Evolutionary conservation across 2,888 invertebrate species (phyloP).

Genomic region (Eupithecia inturbata): DNA sequence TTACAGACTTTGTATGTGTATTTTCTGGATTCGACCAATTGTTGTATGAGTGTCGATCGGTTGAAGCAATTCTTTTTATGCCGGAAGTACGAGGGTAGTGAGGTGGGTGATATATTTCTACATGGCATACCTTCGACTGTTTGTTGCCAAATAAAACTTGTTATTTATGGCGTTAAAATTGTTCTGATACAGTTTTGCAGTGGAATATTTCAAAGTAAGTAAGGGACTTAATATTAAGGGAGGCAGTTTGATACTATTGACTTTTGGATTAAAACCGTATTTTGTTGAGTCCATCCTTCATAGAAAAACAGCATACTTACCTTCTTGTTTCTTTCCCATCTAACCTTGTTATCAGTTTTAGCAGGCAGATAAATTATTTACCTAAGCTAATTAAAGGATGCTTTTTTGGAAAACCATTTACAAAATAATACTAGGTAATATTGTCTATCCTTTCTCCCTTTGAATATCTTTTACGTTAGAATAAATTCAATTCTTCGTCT

Average conservation of each 20-base stretch:
- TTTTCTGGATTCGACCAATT: conserved; percentile 71
- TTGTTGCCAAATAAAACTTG: conserved; percentile 37
- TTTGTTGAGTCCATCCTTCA: not conserved
- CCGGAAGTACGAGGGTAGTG: conserved; percentile 67
- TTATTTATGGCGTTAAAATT: conserved; percentile 39
- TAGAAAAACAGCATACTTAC: not conserved
- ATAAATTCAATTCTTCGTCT: not conserved
- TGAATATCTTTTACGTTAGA: not conserved
- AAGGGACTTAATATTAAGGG: not conserved
- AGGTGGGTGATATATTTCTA: conserved; percentile 57
- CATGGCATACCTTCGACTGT: conserved; percentile 24
- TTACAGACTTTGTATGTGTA: conserved; percentile 72
- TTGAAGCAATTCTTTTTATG: conserved; percentile 77
- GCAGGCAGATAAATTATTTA: conserved; percentile 7
- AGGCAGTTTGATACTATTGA: not conserved
- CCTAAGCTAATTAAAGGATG: not conserved
- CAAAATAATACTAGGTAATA: not conserved
- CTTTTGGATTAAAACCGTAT: not conserved
- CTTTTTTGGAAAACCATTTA: not conserved
- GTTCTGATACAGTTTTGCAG: conserved; percentile 26
- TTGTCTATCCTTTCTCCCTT: not conserved
- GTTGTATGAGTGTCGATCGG: conserved; percentile 72
- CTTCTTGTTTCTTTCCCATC: not conserved
- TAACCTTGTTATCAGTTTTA: not conserved
- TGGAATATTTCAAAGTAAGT: conserved; percentile 27